These are phyloP conservation scores for Achlya flavicornis DNA, from an alignment of 2,888 invertebrate species.

Conservation along the genomic window DNA sequence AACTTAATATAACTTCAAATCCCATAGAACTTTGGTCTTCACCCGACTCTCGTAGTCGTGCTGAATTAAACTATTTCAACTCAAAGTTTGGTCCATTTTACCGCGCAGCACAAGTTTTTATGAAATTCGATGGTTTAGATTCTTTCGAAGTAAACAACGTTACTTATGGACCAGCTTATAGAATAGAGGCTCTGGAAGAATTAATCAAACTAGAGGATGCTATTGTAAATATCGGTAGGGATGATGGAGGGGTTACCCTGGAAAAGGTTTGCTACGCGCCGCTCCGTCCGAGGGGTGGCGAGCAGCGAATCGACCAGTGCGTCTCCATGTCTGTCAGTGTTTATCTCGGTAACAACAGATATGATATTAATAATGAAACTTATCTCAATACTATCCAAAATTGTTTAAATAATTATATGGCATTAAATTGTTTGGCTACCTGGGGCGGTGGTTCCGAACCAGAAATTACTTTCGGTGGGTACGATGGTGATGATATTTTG, in stretches of 20 bases:
- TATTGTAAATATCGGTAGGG: constrained; percentile 85
- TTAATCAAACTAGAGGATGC: constrained; percentile 88
- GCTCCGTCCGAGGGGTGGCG: constrained; percentile 85
- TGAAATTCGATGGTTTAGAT: constrained; percentile 85
- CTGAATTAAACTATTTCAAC: constrained; percentile 95
- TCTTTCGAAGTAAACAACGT: constrained; percentile 63
- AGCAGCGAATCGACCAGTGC: constrained; percentile 85
- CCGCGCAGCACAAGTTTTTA: constrained; percentile 94
- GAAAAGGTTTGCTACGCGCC: constrained; percentile 93
- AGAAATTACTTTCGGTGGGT: constrained; percentile 93
- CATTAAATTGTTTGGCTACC: constrained; percentile 87
- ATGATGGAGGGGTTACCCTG: constrained; percentile 75
- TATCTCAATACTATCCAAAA: constrained; percentile 65
- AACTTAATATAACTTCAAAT: constrained; percentile 90
- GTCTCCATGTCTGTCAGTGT: constrained; percentile 92
- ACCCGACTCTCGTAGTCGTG: constrained; percentile 89
- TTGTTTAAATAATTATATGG: constrained; percentile 73
- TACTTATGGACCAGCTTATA: constrained; percentile 92
- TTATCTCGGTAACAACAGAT: constrained; percentile 87
- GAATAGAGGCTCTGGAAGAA: constrained; percentile 88
- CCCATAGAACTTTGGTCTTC: constrained; percentile 98
- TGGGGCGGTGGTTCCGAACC: constrained; percentile 96
- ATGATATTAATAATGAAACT: constrained; percentile 74
- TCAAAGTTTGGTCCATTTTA: constrained; percentile 94
- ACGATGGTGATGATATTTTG: constrained; percentile 67